Evolutionary conservation across 2,113 vertebrate genomes (phyloP), one percentile per base, ranked within the genome.

Genomic region (Burhinus bistriatus): DNA sequence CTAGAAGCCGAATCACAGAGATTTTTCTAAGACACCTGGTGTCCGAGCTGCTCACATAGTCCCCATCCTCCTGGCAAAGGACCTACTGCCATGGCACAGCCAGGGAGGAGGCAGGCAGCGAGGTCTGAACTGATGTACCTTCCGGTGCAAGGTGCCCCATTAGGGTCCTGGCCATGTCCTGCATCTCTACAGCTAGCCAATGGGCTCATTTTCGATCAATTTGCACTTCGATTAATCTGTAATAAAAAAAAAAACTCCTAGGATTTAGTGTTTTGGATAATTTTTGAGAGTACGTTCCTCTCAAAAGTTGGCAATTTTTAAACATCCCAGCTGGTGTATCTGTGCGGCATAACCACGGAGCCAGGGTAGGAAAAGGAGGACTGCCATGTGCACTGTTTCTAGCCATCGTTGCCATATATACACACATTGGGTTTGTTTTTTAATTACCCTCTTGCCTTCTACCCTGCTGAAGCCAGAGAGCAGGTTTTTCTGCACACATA

Each of bases 291-390:
- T 32, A 18, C 32, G 47, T 42, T 42, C 25, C 25, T 45, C 29
- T 69, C 71, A 23, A 32, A 32, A 26, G n/a, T 36, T 64, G 57
- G n/a, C 17, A 54, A 27, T 78, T 57, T 83, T 49, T 42, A 36
- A 54, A 36, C 26, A 55, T 27, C 11, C 17, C 30, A 18, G 49
- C 16, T 27, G 20, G 38, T 38, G 29, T 15, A 22, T 45, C 26
- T 0, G 1, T 47, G 71, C 1, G 7, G 88, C 30, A 42, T 10
- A 36, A 25, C 30, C 72, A 64, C 0, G 3, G 26, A 58, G 22
- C 18, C 22, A 9, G 25, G 8, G 44, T 2, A 30, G 15, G 59
- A 57, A 36, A 71, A 65, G 51, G n/a, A 62, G 47, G 49, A 42
- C 36, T 52, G 38, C 66, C 36, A 14, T 0, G 6, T 12, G 38